Evolutionary conservation across 2,113 vertebrate genomes (phyloP), one percentile per base, ranked within the genome.

Genomic region (Camelus bactrianus): DNA sequence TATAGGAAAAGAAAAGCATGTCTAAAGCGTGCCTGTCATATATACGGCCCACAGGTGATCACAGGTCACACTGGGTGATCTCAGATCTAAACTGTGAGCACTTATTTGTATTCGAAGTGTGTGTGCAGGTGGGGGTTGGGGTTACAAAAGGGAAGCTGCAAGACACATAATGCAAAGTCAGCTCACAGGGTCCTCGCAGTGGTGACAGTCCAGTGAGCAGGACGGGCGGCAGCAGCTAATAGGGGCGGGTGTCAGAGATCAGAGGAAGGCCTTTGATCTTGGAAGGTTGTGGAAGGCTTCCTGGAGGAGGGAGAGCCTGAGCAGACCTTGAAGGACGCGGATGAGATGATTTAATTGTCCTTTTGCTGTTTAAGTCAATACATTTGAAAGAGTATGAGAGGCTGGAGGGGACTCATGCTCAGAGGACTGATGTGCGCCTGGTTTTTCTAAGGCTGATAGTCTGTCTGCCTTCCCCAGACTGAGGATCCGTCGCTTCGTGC

Each of bases 361-460:
- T 54, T 48, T 48, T 72, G 81, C 26, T 91, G 97, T 98, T 91
- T n/a, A 83, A 30, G 62, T 64, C 26, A 46, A 52, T 54, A 65
- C 30, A 54, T 46, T 58, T 67, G n/a, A 24, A 79, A 92, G 8
- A 83, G 3, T 38, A 19, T 22, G 70, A 62, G 24, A 67, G 15
- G 8, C 30, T 15, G 19, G 54, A 42, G 42, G 32, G 15, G 30
- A 38, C 42, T 89, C 38, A 54, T 60, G 72, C 54, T 60, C 46
- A 15, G 56, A 42, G 26, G 24, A 75, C 42, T 38, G 22, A 64
- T 14, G 15, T 24, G 64, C 26, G 10, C 26, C 56, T 69, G 2
- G 17, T 22, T 75, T 67, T 70, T 38, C 75, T 85, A 30, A 30
- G 3, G 16, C 26, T 89, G 19, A 79, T 9, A 16, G 14, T 91